Conservation (phyloP, 1,140 invertebrate species). For the Macrotrachela quadricornifera region DNA sequence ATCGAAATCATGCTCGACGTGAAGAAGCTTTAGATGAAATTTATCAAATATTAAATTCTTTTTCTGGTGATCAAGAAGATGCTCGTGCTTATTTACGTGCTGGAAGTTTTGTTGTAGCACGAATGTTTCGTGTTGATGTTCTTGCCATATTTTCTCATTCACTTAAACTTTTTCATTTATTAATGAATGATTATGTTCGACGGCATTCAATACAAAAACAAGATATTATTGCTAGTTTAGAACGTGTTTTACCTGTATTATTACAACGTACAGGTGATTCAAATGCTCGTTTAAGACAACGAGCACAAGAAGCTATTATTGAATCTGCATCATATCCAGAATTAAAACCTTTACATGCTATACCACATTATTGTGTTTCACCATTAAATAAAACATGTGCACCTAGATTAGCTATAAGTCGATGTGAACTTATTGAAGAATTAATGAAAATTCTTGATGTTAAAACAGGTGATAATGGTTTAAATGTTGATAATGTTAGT, state of each 20-base stretch:
- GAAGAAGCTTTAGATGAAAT: constrained; percentile 61
- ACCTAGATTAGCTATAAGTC: constrained; percentile 59
- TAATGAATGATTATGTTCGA: constrained; percentile 21
- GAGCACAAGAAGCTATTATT: constrained; percentile 63
- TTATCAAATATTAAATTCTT: constrained; percentile 41
- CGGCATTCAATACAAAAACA: constrained; percentile 22
- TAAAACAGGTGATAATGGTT: constrained; percentile 30
- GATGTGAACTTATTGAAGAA: constrained; percentile 64
- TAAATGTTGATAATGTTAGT: constrained; percentile 58
- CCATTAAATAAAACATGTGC: constrained; percentile 62
- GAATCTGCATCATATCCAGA: constrained; percentile 55
- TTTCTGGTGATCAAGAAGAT: constrained; percentile 18
- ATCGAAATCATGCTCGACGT: constrained; percentile 70
- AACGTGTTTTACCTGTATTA: constrained; percentile 59
- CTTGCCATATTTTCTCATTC: constrained; percentile 27
- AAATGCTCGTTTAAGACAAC: constrained; percentile 59
- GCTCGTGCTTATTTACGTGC: constrained; percentile 19
- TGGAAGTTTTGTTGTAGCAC: constrained; percentile 18
- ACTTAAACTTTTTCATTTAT: constrained; percentile 19
- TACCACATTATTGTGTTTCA: constrained; percentile 31
- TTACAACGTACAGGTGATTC: constrained; percentile 67
- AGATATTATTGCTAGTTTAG: constrained; percentile 28
- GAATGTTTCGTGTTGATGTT: constrained; percentile 26
- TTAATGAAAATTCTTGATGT: constrained; percentile 41
- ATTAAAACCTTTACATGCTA: constrained; percentile 35